These are phyloP conservation scores for Protobothrops flavoviridis DNA, from an alignment of 2,113 vertebrate genomes.

Conservation along the genomic window DNA sequence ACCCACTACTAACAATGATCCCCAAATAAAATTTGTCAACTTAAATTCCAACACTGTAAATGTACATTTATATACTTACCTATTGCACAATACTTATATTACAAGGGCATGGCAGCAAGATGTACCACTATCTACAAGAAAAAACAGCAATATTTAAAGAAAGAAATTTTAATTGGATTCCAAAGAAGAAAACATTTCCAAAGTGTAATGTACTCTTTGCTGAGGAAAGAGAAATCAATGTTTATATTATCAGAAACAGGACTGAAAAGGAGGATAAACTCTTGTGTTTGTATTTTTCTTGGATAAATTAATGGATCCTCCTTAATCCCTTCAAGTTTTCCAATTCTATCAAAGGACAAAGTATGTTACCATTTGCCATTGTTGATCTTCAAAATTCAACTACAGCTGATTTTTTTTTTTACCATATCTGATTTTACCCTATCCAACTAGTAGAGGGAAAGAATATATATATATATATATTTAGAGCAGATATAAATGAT, in stretches of 20 bases:
- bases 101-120: neutral
- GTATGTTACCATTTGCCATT: neutral
- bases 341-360: neutral
- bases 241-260: neutral
- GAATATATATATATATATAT: neutral
- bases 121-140: neutral
- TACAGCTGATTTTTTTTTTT: neutral
- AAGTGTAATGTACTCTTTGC: neutral
- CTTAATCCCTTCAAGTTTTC: neutral
- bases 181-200: neutral
- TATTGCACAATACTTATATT: neutral
- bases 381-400: neutral
- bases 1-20: neutral
- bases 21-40: neutral
- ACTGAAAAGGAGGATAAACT: neutral
- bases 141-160: neutral
- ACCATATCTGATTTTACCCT: neutral
- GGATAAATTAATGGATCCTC: neutral
- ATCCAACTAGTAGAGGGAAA: neutral
- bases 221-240: neutral
- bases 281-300: neutral
- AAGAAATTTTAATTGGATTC: neutral
- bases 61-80: neutral
- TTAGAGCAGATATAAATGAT: neutral
- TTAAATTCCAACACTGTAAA: neutral